Evolutionary conservation across 2,113 vertebrate species (phyloP).

Genomic region (Elanoides forficatus): DNA sequence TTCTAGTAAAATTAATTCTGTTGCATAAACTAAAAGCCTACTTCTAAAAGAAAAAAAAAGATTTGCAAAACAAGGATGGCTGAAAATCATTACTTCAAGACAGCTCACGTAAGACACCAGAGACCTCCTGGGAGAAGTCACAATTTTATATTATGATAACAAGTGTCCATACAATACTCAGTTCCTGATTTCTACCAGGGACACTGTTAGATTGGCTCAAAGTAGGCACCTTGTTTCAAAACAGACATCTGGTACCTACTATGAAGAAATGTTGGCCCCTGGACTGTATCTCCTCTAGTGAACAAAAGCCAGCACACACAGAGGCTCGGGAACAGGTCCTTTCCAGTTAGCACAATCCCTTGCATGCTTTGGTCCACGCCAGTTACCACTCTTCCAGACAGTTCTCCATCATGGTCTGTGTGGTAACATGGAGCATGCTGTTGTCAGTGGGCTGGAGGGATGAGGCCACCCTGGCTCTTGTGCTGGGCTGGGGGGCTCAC

Average conservation of each 20-base stretch:
- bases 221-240: neutral
- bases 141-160: neutral
- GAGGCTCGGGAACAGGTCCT: neutral
- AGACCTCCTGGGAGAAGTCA: neutral
- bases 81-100: neutral
- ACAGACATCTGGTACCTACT: neutral
- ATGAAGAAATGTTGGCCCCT: neutral
- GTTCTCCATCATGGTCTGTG: accelerated
- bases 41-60: neutral
- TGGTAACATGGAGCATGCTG: neutral
- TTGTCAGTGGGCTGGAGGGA: neutral
- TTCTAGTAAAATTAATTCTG: neutral
- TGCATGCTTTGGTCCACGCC: neutral
- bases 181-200: neutral
- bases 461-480: neutral
- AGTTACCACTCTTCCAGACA: neutral
- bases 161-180: neutral
- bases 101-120: neutral
- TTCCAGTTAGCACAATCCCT: neutral
- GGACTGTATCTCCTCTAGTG: neutral
- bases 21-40: neutral
- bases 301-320: neutral
- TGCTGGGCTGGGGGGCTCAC: neutral
- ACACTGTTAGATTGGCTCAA: neutral
- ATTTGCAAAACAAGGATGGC: neutral